A percentile compares a stretch with the other conserved stretches of the same genome.
phyloP scores from a whole-genome alignment of 2,888 invertebrate species.

The Oscheius myriophilus region DNA sequence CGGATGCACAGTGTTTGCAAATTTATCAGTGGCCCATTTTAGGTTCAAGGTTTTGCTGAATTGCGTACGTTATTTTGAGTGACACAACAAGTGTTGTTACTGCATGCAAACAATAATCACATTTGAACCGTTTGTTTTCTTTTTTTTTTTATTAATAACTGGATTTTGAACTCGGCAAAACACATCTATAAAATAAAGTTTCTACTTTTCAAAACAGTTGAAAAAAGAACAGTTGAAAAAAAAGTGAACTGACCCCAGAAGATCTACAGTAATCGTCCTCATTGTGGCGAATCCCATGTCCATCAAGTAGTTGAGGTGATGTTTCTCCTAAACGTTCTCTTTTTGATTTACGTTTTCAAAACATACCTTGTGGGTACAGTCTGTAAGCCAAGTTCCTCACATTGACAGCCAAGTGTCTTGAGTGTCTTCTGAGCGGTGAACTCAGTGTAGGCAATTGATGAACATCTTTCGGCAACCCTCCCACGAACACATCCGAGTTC shows the following conservation, averaged over 20 bases:
- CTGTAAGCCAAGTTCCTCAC: conserved; percentile 86
- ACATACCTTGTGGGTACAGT: conserved; percentile 77
- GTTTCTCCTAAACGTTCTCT: conserved; percentile 76
- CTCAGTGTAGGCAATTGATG: conserved; percentile 61
- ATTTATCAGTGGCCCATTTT: no score
- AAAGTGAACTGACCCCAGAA: conserved; percentile 34
- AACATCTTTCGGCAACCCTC: conserved; percentile 82
- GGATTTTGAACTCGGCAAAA: no score
- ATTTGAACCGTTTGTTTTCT: no score
- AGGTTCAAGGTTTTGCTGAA: no score
- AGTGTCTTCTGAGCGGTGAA: conserved; percentile 66
- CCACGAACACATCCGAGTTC: conserved; percentile 92
- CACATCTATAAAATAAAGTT: no score
- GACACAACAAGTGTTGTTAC: no score
- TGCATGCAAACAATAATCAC: no score
- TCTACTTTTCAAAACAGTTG: no score
- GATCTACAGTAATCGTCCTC: conserved; percentile 80
- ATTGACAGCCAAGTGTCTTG: conserved; percentile 76
- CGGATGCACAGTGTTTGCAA: no score
- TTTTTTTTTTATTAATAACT: no score
- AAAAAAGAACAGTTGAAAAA: neutral
- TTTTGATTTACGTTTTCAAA: neutral
- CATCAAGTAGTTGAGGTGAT: conserved; percentile 82
- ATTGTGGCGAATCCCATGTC: conserved; percentile 72
- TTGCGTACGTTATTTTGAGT: no score